Evolutionary conservation across 2,888 invertebrate species (phyloP).

Genomic region (Adela reaumurella): DNA sequence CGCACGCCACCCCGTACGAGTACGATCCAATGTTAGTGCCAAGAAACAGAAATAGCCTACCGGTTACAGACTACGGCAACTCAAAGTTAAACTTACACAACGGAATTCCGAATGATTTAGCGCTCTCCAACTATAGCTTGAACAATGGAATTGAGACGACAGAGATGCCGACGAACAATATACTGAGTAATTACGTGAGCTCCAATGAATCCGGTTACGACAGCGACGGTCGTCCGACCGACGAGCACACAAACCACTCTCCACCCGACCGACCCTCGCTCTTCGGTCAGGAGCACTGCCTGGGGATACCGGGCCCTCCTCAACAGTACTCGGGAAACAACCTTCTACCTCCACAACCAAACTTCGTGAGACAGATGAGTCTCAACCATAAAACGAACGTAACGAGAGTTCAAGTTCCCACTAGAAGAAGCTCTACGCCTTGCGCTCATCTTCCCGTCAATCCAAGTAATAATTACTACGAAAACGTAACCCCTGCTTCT

Average conservation of each 20-base stretch:
- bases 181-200: constrained; percentile 70
- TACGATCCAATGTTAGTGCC: constrained; percentile 50
- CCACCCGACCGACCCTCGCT: constrained; percentile 51
- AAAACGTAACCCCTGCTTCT: constrained; percentile 14
- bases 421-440: constrained; percentile 44
- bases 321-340: not conserved
- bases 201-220: constrained; percentile 83
- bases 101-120: constrained; percentile 38
- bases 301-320: not conserved
- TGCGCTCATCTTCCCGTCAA: constrained; percentile 44
- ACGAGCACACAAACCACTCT: constrained; percentile 51
- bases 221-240: constrained; percentile 65
- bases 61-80: constrained; percentile 45
- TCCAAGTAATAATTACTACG: constrained; percentile 28
- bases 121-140: constrained; percentile 48
- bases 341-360: not conserved
- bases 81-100: constrained; percentile 36
- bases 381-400: constrained; percentile 45
- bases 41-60: constrained; percentile 48
- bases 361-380: constrained; percentile 30
- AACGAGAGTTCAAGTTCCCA: constrained; percentile 36
- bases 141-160: constrained; percentile 51
- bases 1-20: constrained; percentile 38
- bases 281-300: constrained; percentile 27
- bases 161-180: constrained; percentile 59